Conservation (phyloP, 2,113 vertebrate species). For the Shinisaurus crocodilurus region DNA sequence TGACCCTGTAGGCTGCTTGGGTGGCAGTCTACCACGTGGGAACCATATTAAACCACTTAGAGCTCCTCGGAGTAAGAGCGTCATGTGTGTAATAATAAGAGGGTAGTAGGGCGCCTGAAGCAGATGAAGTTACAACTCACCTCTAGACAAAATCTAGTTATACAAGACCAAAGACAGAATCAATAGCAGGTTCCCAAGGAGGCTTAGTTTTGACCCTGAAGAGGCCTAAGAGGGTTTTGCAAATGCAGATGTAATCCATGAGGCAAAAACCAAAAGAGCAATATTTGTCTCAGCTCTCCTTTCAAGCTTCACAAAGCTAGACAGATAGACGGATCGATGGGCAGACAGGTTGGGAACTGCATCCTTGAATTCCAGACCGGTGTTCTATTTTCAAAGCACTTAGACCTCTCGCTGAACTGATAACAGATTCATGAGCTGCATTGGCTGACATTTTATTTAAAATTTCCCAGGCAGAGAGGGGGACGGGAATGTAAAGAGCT, state of each 20-base stretch:
- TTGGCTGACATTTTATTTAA: conserved; percentile 72
- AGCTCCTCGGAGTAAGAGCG: neutral
- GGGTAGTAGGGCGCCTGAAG: neutral
- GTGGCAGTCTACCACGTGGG: neutral
- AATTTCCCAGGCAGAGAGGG: conserved; percentile 49
- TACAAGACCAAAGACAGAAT: conserved; percentile 24
- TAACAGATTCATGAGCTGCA: conserved; percentile 73
- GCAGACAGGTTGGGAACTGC: conserved; percentile 42
- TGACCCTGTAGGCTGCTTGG: neutral
- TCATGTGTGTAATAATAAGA: neutral
- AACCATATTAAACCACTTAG: neutral
- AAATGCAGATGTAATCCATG: conserved; percentile 33
- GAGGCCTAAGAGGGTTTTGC: conserved; percentile 28
- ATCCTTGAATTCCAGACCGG: conserved; percentile 61
- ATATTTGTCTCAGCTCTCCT: conserved; percentile 39
- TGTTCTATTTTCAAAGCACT: conserved; percentile 67
- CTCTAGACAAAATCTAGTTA: conserved; percentile 30
- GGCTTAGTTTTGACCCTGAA: conserved; percentile 32
- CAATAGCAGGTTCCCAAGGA: conserved; percentile 33
- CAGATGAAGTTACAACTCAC: conserved; percentile 25
- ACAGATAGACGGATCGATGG: conserved; percentile 42
- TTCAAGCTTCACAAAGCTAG: conserved; percentile 37
- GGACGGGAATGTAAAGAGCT: conserved; percentile 55
- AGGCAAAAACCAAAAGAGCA: conserved; percentile 38
- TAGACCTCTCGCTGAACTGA: conserved; percentile 64